Conservation (phyloP, 2,113 vertebrate genomes). For the Falco punctatus region DNA sequence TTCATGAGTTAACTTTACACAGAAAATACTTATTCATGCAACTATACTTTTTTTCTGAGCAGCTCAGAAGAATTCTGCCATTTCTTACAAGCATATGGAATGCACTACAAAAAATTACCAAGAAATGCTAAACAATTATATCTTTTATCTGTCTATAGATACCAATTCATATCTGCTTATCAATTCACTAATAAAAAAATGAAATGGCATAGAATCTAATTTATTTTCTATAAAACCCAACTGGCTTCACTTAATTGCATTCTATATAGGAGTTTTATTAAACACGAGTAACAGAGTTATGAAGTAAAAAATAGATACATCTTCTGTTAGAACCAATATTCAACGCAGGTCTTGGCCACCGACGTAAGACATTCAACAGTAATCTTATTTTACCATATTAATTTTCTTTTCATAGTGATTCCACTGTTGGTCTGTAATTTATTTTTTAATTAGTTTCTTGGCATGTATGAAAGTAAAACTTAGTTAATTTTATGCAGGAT, state of each 20-base stretch:
- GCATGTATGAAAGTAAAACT: conserved; percentile 34
- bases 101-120: neutral
- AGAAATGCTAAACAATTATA: neutral
- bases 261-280: neutral
- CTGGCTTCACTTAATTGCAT: neutral
- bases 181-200: neutral
- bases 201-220: neutral
- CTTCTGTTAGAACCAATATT: conserved; percentile 20
- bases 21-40: neutral
- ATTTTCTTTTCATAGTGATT: conserved; percentile 38
- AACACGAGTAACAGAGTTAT: neutral
- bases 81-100: neutral
- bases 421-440: conserved; percentile 40
- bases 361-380: neutral
- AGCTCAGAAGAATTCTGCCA: neutral
- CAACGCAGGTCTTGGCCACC: neutral
- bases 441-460: conserved; percentile 69
- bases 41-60: neutral
- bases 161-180: neutral
- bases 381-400: conserved; percentile 46
- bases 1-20: neutral
- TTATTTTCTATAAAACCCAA: neutral
- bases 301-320: neutral
- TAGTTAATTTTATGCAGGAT: conserved; percentile 14
- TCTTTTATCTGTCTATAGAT: neutral